Conservation (phyloP, 1,140 invertebrate genomes). For the Sinonovacula constricta region DNA sequence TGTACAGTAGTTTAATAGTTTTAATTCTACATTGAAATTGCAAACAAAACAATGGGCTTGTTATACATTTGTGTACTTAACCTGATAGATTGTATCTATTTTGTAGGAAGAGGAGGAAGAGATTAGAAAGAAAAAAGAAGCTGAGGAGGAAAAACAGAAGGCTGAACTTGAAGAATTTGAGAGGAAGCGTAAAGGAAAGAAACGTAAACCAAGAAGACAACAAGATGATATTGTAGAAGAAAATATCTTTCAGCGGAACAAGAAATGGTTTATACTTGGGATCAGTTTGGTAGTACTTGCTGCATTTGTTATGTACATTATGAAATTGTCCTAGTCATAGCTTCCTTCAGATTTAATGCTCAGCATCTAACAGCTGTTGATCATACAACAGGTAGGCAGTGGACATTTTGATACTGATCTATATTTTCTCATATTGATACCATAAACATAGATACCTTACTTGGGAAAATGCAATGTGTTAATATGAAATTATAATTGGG, state of each 20-base stretch:
- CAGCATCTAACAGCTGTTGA: too few species aligned
- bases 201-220: slow-evolving; percentile 66
- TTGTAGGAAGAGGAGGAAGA: slow-evolving; percentile 67
- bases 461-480: too few species aligned
- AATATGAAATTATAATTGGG: too few species aligned
- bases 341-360: not conserved
- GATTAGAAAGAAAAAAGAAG: slow-evolving; percentile 64
- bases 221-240: slow-evolving; percentile 55
- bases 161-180: slow-evolving; percentile 74
- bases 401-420: too few species aligned
- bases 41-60: too few species aligned
- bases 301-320: slow-evolving; percentile 59
- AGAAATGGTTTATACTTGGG: slow-evolving; percentile 50
- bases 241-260: slow-evolving; percentile 56
- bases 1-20: too few species aligned
- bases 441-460: too few species aligned
- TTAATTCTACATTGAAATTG: too few species aligned
- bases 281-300: slow-evolving; percentile 55
- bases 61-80: too few species aligned
- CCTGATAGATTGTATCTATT: too few species aligned
- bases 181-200: slow-evolving; percentile 67
- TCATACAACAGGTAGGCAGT: too few species aligned
- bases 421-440: too few species aligned
- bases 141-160: slow-evolving; percentile 67
- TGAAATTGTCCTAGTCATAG: slow-evolving; percentile 9